These are phyloP conservation scores for Apostichopus leukothele DNA, from an alignment of 53 echinoderm and acorn worm species.

Conservation along the genomic window DNA sequence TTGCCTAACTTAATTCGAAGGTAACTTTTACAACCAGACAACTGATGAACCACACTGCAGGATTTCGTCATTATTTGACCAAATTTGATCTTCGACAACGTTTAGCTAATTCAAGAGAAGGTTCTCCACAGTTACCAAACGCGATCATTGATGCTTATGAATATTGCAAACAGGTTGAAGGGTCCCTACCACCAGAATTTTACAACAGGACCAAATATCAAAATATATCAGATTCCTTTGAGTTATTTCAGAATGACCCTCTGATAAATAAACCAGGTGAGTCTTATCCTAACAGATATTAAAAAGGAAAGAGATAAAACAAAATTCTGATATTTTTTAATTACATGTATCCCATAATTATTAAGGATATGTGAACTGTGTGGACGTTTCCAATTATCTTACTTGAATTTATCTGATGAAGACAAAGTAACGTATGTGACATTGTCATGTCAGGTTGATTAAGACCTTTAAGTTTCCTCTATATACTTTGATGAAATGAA, in stretches of 20 bases:
- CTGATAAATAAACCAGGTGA: conserved; percentile 23
- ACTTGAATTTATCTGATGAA: no score
- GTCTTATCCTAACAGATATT: neutral
- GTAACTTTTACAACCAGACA: conserved; percentile 24
- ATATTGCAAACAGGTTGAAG: neutral
- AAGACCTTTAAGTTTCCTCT: no score
- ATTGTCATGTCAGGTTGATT: no score
- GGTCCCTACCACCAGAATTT: conserved; percentile 9
- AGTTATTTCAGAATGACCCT: conserved; percentile 24
- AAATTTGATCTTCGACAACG: neutral
- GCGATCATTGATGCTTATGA: conserved; percentile 10
- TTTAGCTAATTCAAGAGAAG: neutral
- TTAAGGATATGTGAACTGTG: no score
- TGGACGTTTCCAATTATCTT: no score
- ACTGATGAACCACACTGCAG: conserved; percentile 24
- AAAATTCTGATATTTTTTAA: no score
- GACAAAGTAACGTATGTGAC: no score
- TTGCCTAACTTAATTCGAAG: neutral
- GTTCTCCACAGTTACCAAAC: neutral
- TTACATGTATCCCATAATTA: no score
- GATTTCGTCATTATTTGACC: conserved; percentile 22
- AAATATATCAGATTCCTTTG: neutral
- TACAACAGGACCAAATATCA: neutral
- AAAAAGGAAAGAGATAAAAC: no score
- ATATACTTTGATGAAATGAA: no score